phyloP scores from a whole-genome alignment of 2,113 vertebrate genomes.

The Myrmophylax atrothorax region DNA sequence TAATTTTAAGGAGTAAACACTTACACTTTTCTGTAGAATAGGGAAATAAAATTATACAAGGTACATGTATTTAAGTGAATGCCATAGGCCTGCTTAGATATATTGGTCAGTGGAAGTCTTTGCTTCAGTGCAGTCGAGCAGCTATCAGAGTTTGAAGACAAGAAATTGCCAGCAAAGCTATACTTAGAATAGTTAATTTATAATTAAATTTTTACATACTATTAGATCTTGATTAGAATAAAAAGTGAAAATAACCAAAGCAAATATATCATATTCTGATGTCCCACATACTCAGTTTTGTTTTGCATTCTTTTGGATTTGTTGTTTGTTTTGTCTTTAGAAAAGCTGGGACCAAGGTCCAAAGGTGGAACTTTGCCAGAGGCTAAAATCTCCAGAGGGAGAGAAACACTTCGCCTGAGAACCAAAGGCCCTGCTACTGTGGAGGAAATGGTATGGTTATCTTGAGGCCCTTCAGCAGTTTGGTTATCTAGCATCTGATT shows the following conservation, averaged over 20 bases:
- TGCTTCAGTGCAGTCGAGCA: background rate
- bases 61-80: background rate
- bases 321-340: constrained; percentile 67
- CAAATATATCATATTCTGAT: background rate
- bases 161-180: background rate
- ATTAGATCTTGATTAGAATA: background rate
- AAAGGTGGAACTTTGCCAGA: constrained; percentile 76
- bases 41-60: background rate
- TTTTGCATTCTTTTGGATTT: background rate
- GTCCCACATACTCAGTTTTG: background rate
- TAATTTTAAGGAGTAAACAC: background rate
- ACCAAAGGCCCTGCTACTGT: constrained; percentile 89
- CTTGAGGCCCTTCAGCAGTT: background rate
- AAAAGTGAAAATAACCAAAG: background rate
- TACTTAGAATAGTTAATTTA: background rate
- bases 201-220: background rate
- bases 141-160: background rate
- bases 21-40: background rate
- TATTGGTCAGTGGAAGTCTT: background rate
- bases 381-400: constrained; percentile 81
- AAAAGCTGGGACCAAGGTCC: constrained; percentile 89
- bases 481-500: background rate
- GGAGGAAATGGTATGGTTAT: constrained; percentile 85
- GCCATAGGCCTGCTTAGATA: background rate
- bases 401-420: constrained; percentile 88